Conservation (phyloP, 1,140 invertebrate species). For the Drosophila lowei region DNA sequence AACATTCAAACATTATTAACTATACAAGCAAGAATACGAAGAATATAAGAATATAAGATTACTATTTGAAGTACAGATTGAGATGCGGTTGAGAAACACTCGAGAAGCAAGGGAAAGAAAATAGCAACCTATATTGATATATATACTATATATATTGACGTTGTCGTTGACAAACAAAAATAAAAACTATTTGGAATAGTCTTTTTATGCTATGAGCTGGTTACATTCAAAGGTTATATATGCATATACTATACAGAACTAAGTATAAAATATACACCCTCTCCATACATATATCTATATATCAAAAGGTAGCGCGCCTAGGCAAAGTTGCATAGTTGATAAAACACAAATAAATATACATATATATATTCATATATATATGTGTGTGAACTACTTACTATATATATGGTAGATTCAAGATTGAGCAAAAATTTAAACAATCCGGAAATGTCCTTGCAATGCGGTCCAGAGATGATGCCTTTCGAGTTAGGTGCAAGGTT, state of each 20-base stretch:
- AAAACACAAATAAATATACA: slow-evolving; percentile 31
- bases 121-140: slow-evolving; percentile 47
- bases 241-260: slow-evolving; percentile 30
- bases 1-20: slow-evolving; percentile 46
- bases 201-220: slow-evolving; percentile 56
- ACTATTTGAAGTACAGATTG: slow-evolving; percentile 33
- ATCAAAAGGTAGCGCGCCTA: slow-evolving; percentile 36
- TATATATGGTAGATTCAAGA: too few species aligned
- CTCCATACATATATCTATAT: slow-evolving; percentile 14
- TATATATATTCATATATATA: slow-evolving; percentile 32
- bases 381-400: background rate
- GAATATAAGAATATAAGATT: slow-evolving; percentile 15
- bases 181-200: slow-evolving; percentile 53
- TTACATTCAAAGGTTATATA: slow-evolving; percentile 58
- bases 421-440: slow-evolving; percentile 24
- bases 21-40: slow-evolving; percentile 19
- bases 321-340: slow-evolving; percentile 59
- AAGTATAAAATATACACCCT: slow-evolving; percentile 15
- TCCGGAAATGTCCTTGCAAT: slow-evolving; percentile 7
- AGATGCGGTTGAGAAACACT: slow-evolving; percentile 12
- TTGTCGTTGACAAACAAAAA: slow-evolving; percentile 42
- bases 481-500: background rate
- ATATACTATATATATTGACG: slow-evolving; percentile 34
- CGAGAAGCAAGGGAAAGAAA: slow-evolving; percentile 4
- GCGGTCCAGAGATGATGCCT: slow-evolving; percentile 4